Evolutionary conservation across 2,113 vertebrate species (phyloP).

Genomic region (Coracopsis vasa): DNA sequence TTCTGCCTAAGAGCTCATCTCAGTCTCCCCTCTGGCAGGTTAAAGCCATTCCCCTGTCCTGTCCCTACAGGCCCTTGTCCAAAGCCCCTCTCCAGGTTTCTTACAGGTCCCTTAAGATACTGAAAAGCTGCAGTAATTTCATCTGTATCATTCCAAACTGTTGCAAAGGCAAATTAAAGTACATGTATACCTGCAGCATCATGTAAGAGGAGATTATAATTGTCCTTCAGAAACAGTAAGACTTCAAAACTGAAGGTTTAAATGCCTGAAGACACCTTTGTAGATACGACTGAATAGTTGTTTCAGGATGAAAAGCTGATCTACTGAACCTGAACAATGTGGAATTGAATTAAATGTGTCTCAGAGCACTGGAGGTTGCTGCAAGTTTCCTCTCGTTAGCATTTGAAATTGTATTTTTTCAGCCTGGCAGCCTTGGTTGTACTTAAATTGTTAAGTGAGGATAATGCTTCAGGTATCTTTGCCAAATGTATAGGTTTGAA

Average conservation of each 20-base stretch:
- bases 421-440: background rate
- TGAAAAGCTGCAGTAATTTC: background rate
- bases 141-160: background rate
- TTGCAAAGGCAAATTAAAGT: background rate
- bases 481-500: background rate
- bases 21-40: background rate
- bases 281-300: background rate
- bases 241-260: background rate
- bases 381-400: background rate
- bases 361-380: background rate
- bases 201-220: background rate
- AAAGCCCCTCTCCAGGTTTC: background rate
- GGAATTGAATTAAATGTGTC: background rate
- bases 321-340: background rate
- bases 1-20: background rate
- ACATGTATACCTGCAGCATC: fast-evolving
- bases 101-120: background rate
- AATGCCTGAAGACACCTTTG: background rate
- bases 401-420: background rate
- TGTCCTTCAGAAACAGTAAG: background rate
- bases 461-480: background rate
- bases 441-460: background rate
- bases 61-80: background rate
- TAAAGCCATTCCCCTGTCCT: background rate
- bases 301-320: background rate